Evolutionary conservation across 2,888 invertebrate species (phyloP), one percentile per base, ranked within the genome.

Genomic region (Eurytoma californica): DNA sequence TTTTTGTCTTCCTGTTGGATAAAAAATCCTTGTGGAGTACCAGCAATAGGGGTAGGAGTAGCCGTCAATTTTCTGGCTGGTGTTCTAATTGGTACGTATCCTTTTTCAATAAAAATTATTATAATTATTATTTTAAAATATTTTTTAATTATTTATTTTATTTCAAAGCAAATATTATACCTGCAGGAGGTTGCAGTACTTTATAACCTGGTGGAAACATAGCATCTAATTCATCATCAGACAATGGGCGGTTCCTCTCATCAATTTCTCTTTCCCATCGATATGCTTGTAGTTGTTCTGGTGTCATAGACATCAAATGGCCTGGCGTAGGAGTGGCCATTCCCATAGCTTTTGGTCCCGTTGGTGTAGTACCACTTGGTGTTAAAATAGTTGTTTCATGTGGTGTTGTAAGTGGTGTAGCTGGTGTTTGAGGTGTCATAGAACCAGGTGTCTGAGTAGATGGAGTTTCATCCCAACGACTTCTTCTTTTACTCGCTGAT

Each of bases 131-230:
- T 53, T 53, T n/a, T n/a, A 4, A 53, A 14, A 2, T n/a, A 2
- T 5, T 51, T 16, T 53, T 16, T 14, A 53, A n/a, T 16, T 53
- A 4, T 53, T 53, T 53, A 24, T 53, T 53, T 53, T n/a, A 16
- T 51, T n/a, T n/a, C n/a, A n/a, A n/a, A 24, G 16, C 7, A 5
- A 14, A 61, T 30, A 68, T 61, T 66, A 78, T 84, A 84, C 96
- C 97, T 77, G 97, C 97, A 47, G 99, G 99, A 7, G 98, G 98
- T 82, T 96, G 97, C 82, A 99, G 92, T 88, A 98, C 95, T 93
- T 99, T 99, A 92, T 98, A 99, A 79, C 99, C 99, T 14, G 98
- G 95, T 74, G 99, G 99, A 91, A 99, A 98, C 94, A 99, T 95
- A 82, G 97, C 93, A 90, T 99, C 99, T 77, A 99, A 92, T 90